Conservation (phyloP, 2,113 vertebrate species). For the Balaenoptera acutorostrata region DNA sequence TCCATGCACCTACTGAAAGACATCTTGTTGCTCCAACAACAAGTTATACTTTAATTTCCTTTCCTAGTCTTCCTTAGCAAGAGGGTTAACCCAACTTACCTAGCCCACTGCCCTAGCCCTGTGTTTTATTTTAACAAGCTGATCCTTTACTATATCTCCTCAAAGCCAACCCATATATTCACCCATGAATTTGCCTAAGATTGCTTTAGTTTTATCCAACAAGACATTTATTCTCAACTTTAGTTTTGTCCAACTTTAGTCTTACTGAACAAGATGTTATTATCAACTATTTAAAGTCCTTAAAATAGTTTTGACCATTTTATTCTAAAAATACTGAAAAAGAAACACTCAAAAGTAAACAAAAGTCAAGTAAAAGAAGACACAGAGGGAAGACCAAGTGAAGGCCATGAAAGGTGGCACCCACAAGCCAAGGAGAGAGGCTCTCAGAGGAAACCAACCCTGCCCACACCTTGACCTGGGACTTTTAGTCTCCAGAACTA, state of each 20-base stretch:
- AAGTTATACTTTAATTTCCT: neutral
- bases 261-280: neutral
- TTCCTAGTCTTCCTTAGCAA: neutral
- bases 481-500: neutral
- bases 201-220: neutral
- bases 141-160: neutral
- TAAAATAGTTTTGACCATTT: neutral
- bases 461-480: neutral
- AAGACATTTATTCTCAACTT: neutral
- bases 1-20: neutral
- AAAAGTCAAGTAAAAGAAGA: neutral
- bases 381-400: neutral
- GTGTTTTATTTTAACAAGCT: neutral
- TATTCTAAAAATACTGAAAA: neutral
- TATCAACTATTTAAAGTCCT: neutral
- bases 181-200: neutral
- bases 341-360: neutral
- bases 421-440: neutral
- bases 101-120: neutral
- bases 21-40: neutral
- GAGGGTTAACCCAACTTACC: neutral
- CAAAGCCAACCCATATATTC: neutral
- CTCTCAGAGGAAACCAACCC: neutral
- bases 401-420: neutral
- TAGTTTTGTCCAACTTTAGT: neutral